Base-by-base conservation (phyloP, 2,113 vertebrate genomes). In the Anarrhichthys ocellatus region DNA sequence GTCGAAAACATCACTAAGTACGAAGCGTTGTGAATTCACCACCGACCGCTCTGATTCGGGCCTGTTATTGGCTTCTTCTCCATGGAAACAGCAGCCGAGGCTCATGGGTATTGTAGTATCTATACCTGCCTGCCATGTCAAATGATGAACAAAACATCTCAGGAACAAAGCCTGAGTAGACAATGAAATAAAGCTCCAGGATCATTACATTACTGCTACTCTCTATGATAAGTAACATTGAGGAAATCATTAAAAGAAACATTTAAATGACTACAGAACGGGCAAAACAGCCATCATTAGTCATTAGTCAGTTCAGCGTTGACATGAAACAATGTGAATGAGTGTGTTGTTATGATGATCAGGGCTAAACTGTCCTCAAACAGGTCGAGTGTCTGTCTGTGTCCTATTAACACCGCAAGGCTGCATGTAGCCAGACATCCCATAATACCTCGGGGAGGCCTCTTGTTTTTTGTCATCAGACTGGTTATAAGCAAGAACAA, bases 281-380 rank as follows among this genome's bases (percentile, higher is more conserved):
- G 17, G 13, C 6, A 17, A 50, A 50, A 20, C 17, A 50, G 46
- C 6, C 27, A 27, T 27, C 27, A 27, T 27, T 27, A 67, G 48
- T 38, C 17, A 74, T 32, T 14, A 29, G 3, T 52, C 9, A 48
- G 15, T 78, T 65, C 2, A 29, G 62, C 34, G 0, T 7, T 13
- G 20, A 78, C 46, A 52, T 73, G 42, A 67, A 71, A 40, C 27
- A 32, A 5, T 18, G 34, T 73, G 64, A 86, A 84, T 24, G 38
- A 61, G 17, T 64, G 68, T 44, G 62, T 63, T 87, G 76, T 80
- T 78, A 36, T n/a, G 20, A 18, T 52, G 40, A 87, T 83, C 66
- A 27, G 46, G 74, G 73, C 36, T 73, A 81, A 92, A 79, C 84
- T 54, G 70, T 42, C 58, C 58, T 69, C 9, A 77, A 52, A 65